A percentile compares a stretch with the other conserved stretches of the same genome.
Conservation (phyloP, 2,888 invertebrate species). For the Villa cingulata region DNA sequence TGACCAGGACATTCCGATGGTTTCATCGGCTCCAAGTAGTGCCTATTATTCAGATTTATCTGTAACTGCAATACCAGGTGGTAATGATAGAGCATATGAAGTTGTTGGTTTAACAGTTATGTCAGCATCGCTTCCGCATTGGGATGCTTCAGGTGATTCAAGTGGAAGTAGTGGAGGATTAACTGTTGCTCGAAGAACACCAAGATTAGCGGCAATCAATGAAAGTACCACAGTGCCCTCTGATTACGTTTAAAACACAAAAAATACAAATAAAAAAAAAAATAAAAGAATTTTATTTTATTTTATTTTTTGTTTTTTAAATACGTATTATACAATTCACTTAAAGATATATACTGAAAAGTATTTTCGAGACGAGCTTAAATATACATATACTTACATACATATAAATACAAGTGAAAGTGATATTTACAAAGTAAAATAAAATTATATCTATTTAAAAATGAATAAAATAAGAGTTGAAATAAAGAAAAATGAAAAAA, state of each 20-base stretch:
- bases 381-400: slow-evolving; percentile 1
- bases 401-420: neutral
- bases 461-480: neutral
- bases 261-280: neutral
- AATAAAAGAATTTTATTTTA: neutral
- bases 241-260: slow-evolving; percentile 40
- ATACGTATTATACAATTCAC: neutral
- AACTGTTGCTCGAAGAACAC: slow-evolving; percentile 31
- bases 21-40: slow-evolving; percentile 54
- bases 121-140: slow-evolving; percentile 37
- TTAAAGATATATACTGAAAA: neutral
- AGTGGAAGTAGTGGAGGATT: slow-evolving; percentile 24
- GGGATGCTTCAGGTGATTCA: slow-evolving; percentile 28
- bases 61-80: slow-evolving; percentile 37
- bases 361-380: slow-evolving; percentile 7
- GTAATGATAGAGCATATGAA: slow-evolving; percentile 44
- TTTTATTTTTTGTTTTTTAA: no score
- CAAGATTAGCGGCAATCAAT: slow-evolving; percentile 42
- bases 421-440: slow-evolving; percentile 6
- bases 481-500: no score
- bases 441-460: neutral
- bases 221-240: slow-evolving; percentile 45
- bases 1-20: slow-evolving; percentile 39
- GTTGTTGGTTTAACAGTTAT: slow-evolving; percentile 43
- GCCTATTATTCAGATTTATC: slow-evolving; percentile 61